Evolutionary conservation across 2,888 invertebrate species (phyloP), one percentile per base, ranked within the genome.

Genomic region (Argyra leucocephala): DNA sequence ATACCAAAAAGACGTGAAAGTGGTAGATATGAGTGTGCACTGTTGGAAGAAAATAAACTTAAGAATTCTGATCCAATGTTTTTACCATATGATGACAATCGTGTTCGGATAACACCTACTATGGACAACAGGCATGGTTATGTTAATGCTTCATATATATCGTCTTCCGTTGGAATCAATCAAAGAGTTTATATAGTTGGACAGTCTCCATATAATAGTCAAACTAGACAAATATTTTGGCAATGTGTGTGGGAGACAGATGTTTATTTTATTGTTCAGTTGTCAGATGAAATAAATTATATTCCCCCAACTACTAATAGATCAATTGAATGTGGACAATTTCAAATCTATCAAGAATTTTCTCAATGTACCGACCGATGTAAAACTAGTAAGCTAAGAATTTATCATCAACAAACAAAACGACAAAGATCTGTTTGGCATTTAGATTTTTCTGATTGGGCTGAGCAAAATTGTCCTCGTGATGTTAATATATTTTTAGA

Each of bases 181-280:
- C 90, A 91, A 74, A 85, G 91, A 69, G 92, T 92, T 81, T 95
- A 94, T 81, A 89, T 94, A 69, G 88, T 89, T 48, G 78, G 77
- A 22, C 80, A 80, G 69, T 76, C 76, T 22, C 79, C 80, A 4
- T 76, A 75, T 64, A 75, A 77, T 64, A 71, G 74, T 37, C 67
- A 74, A 60, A 78, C 77, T 15, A 76, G 76, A 69, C 74, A 76
- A 63, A 85, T 86, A 73, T 88, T 94, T 78, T 96, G 95, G 95
- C 91, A 92, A 80, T 89, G 91, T 81, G 87, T 90, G 63, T 94
- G 93, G 93, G 93, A 93, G 80, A 87, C 89, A 63, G 90, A 92
- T 74, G 90, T 92, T 12, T 85, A 89, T 72, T 83, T 96, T 64
- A 82, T 96, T 69, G 90, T 91, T 58, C 87, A 90, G 76, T 80